Percentiles rank a stretch among this genome's conserved stretches.
Evolutionary conservation across 1,140 invertebrate species (phyloP).

Genomic region (Drosophila virilis): DNA sequence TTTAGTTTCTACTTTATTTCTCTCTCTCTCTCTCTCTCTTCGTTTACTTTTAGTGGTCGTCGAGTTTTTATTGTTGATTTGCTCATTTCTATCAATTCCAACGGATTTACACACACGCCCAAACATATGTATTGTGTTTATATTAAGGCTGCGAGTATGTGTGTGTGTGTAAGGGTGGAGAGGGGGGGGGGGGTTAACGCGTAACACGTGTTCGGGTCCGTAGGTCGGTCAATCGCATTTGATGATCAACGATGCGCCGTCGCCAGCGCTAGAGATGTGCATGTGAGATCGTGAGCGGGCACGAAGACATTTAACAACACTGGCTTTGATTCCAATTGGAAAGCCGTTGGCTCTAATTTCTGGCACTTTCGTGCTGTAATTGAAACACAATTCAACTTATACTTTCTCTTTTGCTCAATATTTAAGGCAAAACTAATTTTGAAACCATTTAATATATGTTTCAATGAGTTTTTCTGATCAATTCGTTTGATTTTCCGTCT

Average conservation of each 20-base stretch:
- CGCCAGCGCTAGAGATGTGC: not conserved
- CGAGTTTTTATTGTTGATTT: slow-evolving; percentile 33
- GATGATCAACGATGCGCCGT: slow-evolving; percentile 8
- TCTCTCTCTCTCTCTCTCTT: not conserved
- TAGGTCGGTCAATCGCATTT: slow-evolving; percentile 63
- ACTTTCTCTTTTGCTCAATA: no score
- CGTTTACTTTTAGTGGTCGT: slow-evolving; percentile 18
- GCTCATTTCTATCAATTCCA: slow-evolving; percentile 42
- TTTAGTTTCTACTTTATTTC: not conserved
- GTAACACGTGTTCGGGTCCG: slow-evolving; percentile 75
- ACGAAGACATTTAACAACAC: not conserved
- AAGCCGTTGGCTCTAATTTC: no score
- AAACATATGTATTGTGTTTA: slow-evolving; percentile 14
- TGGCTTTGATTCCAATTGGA: no score
- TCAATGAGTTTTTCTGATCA: no score
- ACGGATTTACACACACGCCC: slow-evolving; percentile 7
- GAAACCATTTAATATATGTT: no score
- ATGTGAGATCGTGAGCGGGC: not conserved
- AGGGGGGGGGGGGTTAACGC: slow-evolving; percentile 3
- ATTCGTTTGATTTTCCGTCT: no score
- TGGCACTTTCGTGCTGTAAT: no score
- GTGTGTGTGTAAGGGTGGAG: not conserved
- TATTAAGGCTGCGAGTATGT: slow-evolving; percentile 7
- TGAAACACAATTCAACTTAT: no score
- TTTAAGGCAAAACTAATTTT: no score